phyloP scores from a whole-genome alignment of 2,888 invertebrate species.

The Phalangium opilio region DNA sequence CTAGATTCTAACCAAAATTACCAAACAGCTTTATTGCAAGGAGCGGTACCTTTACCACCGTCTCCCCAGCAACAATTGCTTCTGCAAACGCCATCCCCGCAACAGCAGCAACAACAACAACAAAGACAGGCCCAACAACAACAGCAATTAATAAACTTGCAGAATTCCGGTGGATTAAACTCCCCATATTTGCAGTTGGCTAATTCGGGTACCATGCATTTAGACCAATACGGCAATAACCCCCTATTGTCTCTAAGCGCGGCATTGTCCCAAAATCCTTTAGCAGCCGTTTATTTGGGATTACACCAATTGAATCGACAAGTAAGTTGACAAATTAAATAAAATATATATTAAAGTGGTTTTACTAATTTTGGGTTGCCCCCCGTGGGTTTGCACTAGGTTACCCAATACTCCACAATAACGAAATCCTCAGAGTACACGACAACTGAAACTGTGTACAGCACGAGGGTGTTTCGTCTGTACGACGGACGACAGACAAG shows the following conservation, averaged over 20 bases:
- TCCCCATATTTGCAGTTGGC: conserved; percentile 8
- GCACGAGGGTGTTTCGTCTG: conserved; percentile 22
- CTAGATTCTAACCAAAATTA: conserved; percentile 10
- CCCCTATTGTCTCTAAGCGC: conserved; percentile 16
- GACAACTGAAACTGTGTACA: conserved; percentile 21
- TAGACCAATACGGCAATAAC: conserved; percentile 16
- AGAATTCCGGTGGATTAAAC: conserved; percentile 12
- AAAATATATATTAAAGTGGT: no score
- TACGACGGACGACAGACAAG: conserved; percentile 23
- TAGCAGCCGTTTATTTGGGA: conserved; percentile 22
- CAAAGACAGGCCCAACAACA: no score
- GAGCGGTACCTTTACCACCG: conserved; percentile 81
- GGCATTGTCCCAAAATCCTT: conserved; percentile 13
- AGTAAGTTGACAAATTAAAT: no score
- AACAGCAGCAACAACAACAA: no score
- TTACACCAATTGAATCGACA: conserved; percentile 20
- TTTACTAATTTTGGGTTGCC: background rate
- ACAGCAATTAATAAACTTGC: background rate
- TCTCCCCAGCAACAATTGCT: conserved; percentile 60
- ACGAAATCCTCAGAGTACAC: conserved; percentile 20
- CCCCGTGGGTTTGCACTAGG: no score
- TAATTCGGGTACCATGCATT: conserved; percentile 3
- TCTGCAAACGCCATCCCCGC: conserved; percentile 14
- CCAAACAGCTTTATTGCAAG: conserved; percentile 40
- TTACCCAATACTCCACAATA: conserved; percentile 18